phyloP scores from a whole-genome alignment of 2,113 vertebrate genomes.

The Periophthalmus modestus region DNA sequence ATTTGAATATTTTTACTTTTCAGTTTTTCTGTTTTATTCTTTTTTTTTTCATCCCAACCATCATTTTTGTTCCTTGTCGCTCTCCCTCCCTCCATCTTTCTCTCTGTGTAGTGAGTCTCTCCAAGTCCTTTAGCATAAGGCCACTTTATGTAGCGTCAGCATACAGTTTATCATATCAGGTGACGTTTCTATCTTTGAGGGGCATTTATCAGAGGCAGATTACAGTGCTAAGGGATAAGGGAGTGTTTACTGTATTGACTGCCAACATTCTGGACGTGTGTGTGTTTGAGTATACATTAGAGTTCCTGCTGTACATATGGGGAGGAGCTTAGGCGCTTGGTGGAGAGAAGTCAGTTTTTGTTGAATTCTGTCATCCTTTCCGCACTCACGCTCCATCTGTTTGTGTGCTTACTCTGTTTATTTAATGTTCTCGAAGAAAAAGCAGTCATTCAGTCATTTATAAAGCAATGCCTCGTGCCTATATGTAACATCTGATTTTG shows the following conservation, averaged over 20 bases:
- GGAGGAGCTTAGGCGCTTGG: conserved; percentile 40
- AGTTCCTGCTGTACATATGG: conserved; percentile 41
- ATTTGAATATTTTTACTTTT: neutral
- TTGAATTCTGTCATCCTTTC: conserved; percentile 6
- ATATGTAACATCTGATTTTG: too few species aligned
- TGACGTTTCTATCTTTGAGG: conserved; percentile 80
- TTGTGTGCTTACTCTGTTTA: neutral
- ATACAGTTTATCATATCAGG: conserved; percentile 77
- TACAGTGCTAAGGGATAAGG: conserved; percentile 74
- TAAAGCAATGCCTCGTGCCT: too few species aligned
- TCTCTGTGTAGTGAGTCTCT: conserved; percentile 62
- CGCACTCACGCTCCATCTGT: conserved; percentile 13
- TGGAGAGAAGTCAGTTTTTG: conserved; percentile 32
- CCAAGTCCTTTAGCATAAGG: conserved; percentile 67
- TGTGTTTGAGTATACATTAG: conserved; percentile 54
- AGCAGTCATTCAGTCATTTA: too few species aligned
- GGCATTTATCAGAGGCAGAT: conserved; percentile 80
- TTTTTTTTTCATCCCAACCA: conserved; percentile 34
- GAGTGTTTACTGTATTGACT: conserved; percentile 79
- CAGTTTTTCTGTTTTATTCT: conserved; percentile 30
- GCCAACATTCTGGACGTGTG: conserved; percentile 71
- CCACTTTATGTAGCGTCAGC: conserved; percentile 72
- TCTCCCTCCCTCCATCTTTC: neutral
- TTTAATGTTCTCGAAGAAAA: neutral
- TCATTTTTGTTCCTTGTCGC: conserved; percentile 54